phyloP scores from a whole-genome alignment of 2,888 invertebrate genomes.

The Drosophila prolongata region DNA sequence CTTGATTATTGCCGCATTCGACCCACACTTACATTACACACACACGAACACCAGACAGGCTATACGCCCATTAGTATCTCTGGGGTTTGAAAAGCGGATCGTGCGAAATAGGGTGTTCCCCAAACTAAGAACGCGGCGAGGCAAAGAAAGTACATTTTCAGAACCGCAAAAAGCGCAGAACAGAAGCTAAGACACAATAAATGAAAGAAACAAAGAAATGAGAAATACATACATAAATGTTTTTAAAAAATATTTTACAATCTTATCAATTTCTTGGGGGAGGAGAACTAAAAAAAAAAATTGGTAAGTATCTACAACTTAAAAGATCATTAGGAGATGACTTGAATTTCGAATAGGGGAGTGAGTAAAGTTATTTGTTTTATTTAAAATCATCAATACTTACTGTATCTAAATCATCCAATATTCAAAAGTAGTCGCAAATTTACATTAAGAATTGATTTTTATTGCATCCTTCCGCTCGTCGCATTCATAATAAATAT shows the following conservation, averaged over 20 bases:
- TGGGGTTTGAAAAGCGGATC: conserved; percentile 44
- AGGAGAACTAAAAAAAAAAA: too few species aligned
- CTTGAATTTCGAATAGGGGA: too few species aligned
- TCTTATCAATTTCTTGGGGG: neutral
- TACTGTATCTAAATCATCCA: too few species aligned
- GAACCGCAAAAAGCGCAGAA: conserved; percentile 47
- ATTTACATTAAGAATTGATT: conserved; percentile 43
- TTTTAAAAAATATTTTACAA: conserved; percentile 55
- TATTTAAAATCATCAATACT: too few species aligned
- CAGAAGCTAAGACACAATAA: conserved; percentile 41
- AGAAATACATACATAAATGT: conserved; percentile 62
- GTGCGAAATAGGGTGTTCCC: conserved; percentile 15
- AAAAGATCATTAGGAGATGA: neutral
- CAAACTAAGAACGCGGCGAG: conserved; percentile 26
- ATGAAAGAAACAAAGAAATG: conserved; percentile 43
- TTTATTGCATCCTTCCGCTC: conserved; percentile 41
- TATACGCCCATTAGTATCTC: conserved; percentile 18
- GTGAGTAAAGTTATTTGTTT: too few species aligned
- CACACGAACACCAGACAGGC: conserved; percentile 18
- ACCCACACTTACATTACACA: conserved; percentile 37
- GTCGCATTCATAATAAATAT: conserved; percentile 31
- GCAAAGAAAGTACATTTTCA: conserved; percentile 39
- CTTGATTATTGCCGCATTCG: conserved; percentile 65
- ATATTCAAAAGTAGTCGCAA: neutral
- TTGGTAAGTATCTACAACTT: neutral